These are phyloP conservation scores for Bombyx mori DNA, from an alignment of 1,140 invertebrate genomes.

Conservation along the genomic window ASM3026992v2 NC_085120.1:2213501-2214000, in stretches of 20 bases:
- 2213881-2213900: neutral
- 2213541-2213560: too few relatives aligned
- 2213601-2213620: conserved; percentile 30
- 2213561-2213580: too few relatives aligned
- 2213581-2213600: too few relatives aligned
- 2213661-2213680: conserved; percentile 29
- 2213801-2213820: conserved; percentile 48
- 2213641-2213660: conserved; percentile 38
- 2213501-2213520: too few relatives aligned
- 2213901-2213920: too few relatives aligned
- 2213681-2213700: conserved; percentile 30
- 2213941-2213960: too few relatives aligned
- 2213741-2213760: conserved; percentile 50
- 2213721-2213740: conserved; percentile 30
- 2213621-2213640: conserved; percentile 42
- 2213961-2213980: too few relatives aligned
- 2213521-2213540: too few relatives aligned
- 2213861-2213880: conserved; percentile 57
- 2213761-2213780: conserved; percentile 24
- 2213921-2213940: too few relatives aligned
- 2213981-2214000: too few relatives aligned
- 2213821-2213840: conserved; percentile 45
- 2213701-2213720: conserved; percentile 29
- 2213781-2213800: conserved; percentile 31
- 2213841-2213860: conserved; percentile 52